phyloP scores from a whole-genome alignment of 2,888 invertebrate species.

The Drosophila antonietae region DNA sequence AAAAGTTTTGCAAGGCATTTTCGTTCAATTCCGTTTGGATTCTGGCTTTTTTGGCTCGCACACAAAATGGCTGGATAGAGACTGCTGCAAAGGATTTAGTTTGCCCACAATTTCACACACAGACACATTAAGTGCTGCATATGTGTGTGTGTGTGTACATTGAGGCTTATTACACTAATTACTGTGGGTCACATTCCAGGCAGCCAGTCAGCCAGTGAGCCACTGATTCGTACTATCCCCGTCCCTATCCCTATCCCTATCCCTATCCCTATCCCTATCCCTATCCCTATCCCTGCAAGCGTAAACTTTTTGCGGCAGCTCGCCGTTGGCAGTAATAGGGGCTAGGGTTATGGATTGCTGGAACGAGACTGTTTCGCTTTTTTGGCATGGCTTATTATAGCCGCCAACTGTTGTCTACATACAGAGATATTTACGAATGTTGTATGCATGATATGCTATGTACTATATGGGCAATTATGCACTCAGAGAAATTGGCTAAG shows the following conservation, averaged over 20 bases:
- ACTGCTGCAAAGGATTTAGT: constrained; percentile 52
- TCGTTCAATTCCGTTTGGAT: constrained; percentile 49
- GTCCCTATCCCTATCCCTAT: too few species aligned
- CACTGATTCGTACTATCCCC: constrained; percentile 6
- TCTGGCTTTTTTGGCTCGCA: constrained; percentile 45
- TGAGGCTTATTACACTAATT: constrained; percentile 79
- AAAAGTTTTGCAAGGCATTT: constrained; percentile 30
- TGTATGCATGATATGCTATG: constrained; percentile 22
- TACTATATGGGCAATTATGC: constrained; percentile 18
- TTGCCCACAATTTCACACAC: constrained; percentile 16
- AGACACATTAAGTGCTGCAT: constrained; percentile 4
- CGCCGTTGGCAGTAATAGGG: not conserved
- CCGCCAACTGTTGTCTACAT: constrained; percentile 46
- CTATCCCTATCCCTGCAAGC: constrained; percentile 18
- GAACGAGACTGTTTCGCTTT: constrained; percentile 31
- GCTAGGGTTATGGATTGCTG: not conserved
- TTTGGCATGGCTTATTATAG: constrained; percentile 64
- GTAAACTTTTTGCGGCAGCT: constrained; percentile 67
- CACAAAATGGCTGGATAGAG: constrained; percentile 49
- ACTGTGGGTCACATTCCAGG: constrained; percentile 58
- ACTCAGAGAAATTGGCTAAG: constrained; percentile 1
- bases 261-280: not conserved
- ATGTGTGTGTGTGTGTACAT: constrained; percentile 41
- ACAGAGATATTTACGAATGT: constrained; percentile 17
- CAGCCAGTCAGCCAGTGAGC: constrained; percentile 14